These are phyloP conservation scores for Pelobates fuscus DNA, from an alignment of 2,113 vertebrate genomes.

Conservation along the genomic window DNA sequence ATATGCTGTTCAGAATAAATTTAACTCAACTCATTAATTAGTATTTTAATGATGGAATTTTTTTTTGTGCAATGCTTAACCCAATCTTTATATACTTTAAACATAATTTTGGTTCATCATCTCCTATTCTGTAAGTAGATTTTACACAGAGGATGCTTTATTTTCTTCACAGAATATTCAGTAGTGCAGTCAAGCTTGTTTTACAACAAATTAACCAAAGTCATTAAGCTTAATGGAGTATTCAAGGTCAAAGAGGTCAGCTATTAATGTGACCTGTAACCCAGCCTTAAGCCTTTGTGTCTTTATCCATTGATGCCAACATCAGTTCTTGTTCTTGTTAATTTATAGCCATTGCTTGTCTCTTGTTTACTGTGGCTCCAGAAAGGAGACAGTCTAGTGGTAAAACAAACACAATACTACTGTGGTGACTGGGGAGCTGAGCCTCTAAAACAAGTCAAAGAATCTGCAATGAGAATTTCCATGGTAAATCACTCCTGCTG, in stretches of 20 bases:
- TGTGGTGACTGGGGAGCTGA: background rate
- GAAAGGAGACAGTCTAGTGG: background rate
- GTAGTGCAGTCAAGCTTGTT: constrained; percentile 36
- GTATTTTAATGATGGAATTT: background rate
- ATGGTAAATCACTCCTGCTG: background rate
- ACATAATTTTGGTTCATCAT: too few species aligned
- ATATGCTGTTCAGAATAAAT: too few species aligned
- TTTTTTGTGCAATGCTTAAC: constrained; percentile 12
- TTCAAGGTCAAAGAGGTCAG: constrained; percentile 34
- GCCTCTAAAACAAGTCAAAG: background rate
- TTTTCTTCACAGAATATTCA: constrained; percentile 32
- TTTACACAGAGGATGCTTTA: constrained; percentile 45
- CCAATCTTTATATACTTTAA: constrained; percentile 39
- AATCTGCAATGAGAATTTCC: background rate
- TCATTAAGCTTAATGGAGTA: constrained; percentile 46
- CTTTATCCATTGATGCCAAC: constrained; percentile 42
- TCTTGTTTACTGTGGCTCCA: constrained; percentile 25
- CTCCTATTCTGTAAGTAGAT: too few species aligned
- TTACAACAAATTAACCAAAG: constrained; percentile 47
- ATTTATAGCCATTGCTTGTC: constrained; percentile 32
- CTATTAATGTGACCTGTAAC: constrained; percentile 45
- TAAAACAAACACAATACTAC: background rate
- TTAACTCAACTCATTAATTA: background rate
- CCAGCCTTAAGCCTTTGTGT: constrained; percentile 35
- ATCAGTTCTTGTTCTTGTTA: constrained; percentile 27